phyloP scores from a whole-genome alignment of 2,888 invertebrate species.

The Cheilosia vulpina region DNA sequence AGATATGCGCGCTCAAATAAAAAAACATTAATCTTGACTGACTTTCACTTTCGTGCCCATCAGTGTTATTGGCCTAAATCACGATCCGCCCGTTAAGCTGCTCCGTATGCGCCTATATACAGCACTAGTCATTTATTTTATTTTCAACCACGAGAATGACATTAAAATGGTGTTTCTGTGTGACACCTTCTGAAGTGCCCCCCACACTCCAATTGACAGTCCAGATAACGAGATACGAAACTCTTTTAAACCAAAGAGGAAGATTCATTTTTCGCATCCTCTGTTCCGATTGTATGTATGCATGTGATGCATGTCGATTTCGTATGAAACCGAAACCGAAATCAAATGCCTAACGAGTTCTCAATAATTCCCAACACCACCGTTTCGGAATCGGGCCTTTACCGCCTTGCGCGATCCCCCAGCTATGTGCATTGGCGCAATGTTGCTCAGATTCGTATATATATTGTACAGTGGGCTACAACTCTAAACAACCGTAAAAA shows the following conservation, averaged over 20 bases:
- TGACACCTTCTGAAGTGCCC: conserved; percentile 58
- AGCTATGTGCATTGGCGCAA: conserved; percentile 20
- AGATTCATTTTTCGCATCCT: conserved; percentile 57
- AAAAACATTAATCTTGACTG: conserved; percentile 59
- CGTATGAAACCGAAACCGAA: conserved; percentile 64
- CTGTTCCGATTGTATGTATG: conserved; percentile 20
- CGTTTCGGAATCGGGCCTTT: conserved; percentile 4
- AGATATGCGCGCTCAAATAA: conserved; percentile 20
- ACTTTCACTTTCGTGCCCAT: conserved; percentile 70
- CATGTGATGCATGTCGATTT: conserved; percentile 49
- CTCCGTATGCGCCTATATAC: background rate
- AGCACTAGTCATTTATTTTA: conserved; percentile 8
- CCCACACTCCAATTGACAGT: conserved; percentile 50
- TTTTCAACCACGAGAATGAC: conserved; percentile 39
- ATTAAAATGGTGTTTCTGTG: conserved; percentile 67
- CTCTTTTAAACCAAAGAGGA: conserved; percentile 34
- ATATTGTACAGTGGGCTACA: conserved; percentile 35
- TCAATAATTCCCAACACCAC: conserved; percentile 61
- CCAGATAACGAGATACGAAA: conserved; percentile 49
- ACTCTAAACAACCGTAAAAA: conserved; percentile 71
- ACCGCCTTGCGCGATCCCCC: conserved; percentile 18
- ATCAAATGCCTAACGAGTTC: conserved; percentile 74
- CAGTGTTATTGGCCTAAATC: conserved; percentile 61
- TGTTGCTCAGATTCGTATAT: conserved; percentile 30
- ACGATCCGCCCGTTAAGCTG: conserved; percentile 43